Evolutionary conservation across 2,113 vertebrate species (phyloP).

Genomic region (Cavia porcellus): DNA sequence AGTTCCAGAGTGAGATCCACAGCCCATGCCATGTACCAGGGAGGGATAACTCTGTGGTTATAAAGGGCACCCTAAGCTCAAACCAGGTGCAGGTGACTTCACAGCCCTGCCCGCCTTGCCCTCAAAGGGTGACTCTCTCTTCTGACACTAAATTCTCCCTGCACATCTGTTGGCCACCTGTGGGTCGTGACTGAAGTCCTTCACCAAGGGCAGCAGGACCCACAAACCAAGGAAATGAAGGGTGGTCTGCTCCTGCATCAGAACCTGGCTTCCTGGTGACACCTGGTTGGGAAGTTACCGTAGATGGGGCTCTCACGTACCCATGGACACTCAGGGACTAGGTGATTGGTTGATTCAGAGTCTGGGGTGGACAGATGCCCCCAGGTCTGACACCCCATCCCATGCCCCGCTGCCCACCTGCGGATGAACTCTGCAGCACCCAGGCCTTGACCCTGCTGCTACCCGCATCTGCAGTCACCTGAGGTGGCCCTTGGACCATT

Average conservation of each 20-base stretch:
- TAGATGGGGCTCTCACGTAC: neutral
- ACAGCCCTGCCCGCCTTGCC: no score
- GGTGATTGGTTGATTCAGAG: no score
- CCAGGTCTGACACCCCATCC: neutral
- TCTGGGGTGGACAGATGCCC: no score
- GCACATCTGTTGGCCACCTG: neutral
- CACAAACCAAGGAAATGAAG: neutral
- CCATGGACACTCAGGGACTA: neutral
- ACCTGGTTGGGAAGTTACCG: neutral
- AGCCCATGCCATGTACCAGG: no score
- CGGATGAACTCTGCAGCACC: neutral
- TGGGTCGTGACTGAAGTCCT: neutral
- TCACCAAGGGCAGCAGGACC: neutral
- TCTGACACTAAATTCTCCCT: neutral
- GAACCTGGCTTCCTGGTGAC: neutral
- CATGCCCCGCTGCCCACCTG: neutral
- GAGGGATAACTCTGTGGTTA: no score
- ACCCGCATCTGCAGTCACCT: neutral
- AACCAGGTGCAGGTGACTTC: no score
- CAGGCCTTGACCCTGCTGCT: neutral
- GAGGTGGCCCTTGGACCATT: neutral
- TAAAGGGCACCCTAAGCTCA: no score
- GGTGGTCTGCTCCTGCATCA: neutral
- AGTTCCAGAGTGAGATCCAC: no score
- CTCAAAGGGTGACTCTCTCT: neutral